Percentiles rank a stretch among this genome's conserved stretches.
Conservation (phyloP, 2,113 vertebrate species). For the Ginglymostoma cirratum region DNA sequence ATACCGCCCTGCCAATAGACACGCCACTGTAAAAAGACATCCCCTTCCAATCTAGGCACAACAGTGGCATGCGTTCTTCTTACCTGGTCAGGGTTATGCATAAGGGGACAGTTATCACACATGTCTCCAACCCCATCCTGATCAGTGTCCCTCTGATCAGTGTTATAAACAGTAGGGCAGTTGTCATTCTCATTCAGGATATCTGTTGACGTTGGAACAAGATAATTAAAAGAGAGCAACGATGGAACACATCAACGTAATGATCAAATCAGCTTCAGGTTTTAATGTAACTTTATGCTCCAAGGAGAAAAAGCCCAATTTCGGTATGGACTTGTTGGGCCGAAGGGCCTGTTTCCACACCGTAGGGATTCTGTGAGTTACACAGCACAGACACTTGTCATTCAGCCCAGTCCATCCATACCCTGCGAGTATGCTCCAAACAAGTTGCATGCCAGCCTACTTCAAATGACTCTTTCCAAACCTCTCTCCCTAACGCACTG, state of each 20-base stretch:
- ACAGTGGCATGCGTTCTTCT: background rate
- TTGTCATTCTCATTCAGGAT: constrained; percentile 91
- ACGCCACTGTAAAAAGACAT: too few relatives aligned
- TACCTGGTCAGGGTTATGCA: constrained; percentile 94
- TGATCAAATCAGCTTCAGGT: background rate
- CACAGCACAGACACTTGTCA: background rate
- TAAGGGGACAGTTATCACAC: constrained; percentile 89
- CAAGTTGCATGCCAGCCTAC: background rate
- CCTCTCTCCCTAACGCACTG: background rate
- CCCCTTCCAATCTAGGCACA: background rate
- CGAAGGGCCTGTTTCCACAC: too few relatives aligned
- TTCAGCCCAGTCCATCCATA: background rate
- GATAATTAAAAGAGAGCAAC: background rate
- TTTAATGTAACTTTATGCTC: background rate
- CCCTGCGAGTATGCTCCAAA: background rate
- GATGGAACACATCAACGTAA: too few relatives aligned
- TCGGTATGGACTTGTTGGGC: too few relatives aligned
- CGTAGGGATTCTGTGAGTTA: background rate
- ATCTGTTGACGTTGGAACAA: constrained; percentile 52
- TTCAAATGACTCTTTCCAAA: background rate
- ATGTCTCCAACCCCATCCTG: constrained; percentile 91
- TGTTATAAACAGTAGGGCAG: constrained; percentile 91
- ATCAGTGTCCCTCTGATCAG: constrained; percentile 87
- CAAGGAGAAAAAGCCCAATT: too few relatives aligned
- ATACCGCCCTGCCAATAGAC: background rate